Conservation (phyloP, 1,140 invertebrate genomes). For the Subanguina moxae region DNA sequence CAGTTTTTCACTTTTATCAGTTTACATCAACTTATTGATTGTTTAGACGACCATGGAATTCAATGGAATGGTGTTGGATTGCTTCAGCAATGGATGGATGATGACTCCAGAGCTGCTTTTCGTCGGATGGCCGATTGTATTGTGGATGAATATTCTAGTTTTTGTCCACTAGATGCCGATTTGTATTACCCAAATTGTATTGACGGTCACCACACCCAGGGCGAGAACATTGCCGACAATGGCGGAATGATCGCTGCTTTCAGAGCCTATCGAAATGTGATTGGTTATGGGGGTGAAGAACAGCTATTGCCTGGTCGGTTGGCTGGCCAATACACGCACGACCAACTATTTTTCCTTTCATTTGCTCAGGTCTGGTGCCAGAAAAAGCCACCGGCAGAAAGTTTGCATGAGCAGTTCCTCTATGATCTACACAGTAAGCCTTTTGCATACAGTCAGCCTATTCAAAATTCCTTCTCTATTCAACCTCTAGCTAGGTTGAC, state of each 20-base stretch:
- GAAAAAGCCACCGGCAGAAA: not conserved
- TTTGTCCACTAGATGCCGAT: constrained; percentile 36
- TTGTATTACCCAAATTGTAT: constrained; percentile 26
- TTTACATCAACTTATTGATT: not conserved
- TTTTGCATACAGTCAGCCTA: too few species aligned
- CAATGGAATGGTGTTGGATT: constrained; percentile 44
- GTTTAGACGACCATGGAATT: constrained; percentile 45
- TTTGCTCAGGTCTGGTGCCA: constrained; percentile 24
- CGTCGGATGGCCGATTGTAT: constrained; percentile 34
- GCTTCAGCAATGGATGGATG: constrained; percentile 46
- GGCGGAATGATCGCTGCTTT: constrained; percentile 65
- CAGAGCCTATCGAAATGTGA: constrained; percentile 38
- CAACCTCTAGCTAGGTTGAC: too few species aligned
- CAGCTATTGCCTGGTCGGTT: not conserved
- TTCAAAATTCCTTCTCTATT: too few species aligned
- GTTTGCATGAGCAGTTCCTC: constrained; percentile 2
- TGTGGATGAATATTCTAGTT: constrained; percentile 35
- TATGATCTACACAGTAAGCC: not conserved
- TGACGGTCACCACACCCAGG: constrained; percentile 81
- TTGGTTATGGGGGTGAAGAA: not conserved
- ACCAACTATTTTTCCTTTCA: constrained; percentile 18
- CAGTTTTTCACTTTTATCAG: too few species aligned
- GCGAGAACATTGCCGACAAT: constrained; percentile 91
- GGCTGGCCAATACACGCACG: constrained; percentile 15
- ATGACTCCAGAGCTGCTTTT: constrained; percentile 31